Base-by-base conservation (phyloP, 2,888 invertebrate genomes). In the Herminia tarsipennalis region DNA sequence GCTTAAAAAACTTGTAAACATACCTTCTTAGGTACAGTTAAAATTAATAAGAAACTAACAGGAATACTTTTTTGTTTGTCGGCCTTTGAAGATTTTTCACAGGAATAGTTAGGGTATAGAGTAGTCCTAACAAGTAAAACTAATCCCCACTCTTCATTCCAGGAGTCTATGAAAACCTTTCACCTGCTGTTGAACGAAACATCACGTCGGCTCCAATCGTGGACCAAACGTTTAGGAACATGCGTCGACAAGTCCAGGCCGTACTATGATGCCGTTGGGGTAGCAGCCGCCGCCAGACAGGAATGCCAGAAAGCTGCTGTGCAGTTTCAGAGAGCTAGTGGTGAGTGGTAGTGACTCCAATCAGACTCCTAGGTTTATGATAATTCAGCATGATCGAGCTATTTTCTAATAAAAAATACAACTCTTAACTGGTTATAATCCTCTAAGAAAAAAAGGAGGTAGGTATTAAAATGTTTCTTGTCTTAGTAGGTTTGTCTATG, bases 111-210 rank as follows among this genome's bases (percentile, higher is more conserved):
- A n/a, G n/a, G n/a, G n/a, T n/a, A n/a, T n/a, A n/a, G n/a, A n/a
- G n/a, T n/a, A n/a, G n/a, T n/a, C n/a, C n/a, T n/a, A n/a, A 3
- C 8, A 2, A 20, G 3, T 17, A 14, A 14, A 24, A 9, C 8
- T 39, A 37, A 38, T 24, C 9, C n/a, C 21, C 14, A 39, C 5
- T 9, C 10, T 12, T 17, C 9, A 12, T 66, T 61, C 21, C 85
- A 98, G 98, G 98, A 98, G 91, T 97, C 98, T 2, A 96, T 98
- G 83, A 96, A 96, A 49, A 96, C 96, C n/a, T 98, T 98, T 88
- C 95, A 96, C 51, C 94, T 96, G 78, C 93, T 97, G 17, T 90
- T 97, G 51, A 95, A 95, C 75, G 97, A 98, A 82, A 96, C 97
- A 0, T 97, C 97, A 5, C 93, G 96, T 6, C 93, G 96, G 24